Conservation (phyloP, 1,140 invertebrate species). For the Trypoxylus dichotomus region DNA sequence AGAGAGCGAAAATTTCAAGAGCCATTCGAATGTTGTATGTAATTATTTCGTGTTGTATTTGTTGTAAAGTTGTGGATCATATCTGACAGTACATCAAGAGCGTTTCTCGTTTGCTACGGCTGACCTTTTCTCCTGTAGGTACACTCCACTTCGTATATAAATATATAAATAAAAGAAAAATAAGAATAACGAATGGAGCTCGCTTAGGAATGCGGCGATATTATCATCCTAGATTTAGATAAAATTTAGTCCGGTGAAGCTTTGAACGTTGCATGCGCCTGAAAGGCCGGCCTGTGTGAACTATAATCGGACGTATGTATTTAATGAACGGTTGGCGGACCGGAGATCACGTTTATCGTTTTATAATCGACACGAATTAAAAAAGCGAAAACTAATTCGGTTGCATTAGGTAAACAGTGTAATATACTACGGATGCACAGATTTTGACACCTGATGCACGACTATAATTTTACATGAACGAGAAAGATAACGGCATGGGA, state of each 20-base stretch:
- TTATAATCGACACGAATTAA: not conserved
- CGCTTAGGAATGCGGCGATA: slow-evolving; percentile 22
- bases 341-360: not conserved
- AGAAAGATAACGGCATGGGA: too few species aligned
- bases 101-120: not conserved
- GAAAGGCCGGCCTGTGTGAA: not conserved
- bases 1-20: not conserved
- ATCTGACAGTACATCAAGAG: not conserved
- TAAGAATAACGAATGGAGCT: slow-evolving; percentile 12
- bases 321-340: not conserved
- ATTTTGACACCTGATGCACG: too few species aligned
- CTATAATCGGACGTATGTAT: not conserved
- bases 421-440: not conserved
- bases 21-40: not conserved
- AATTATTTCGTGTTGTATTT: slow-evolving; percentile 4
- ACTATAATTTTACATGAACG: too few species aligned
- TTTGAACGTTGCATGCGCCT: not conserved
- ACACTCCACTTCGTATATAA: not conserved
- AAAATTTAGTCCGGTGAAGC: slow-evolving; percentile 20
- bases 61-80: not conserved
- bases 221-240: slow-evolving; percentile 26
- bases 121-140: not conserved
- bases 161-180: not conserved
- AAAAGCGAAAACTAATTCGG: not conserved
- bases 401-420: not conserved